Base-by-base conservation (phyloP, 1,140 invertebrate species). In the Hyphantria cunea region DNA sequence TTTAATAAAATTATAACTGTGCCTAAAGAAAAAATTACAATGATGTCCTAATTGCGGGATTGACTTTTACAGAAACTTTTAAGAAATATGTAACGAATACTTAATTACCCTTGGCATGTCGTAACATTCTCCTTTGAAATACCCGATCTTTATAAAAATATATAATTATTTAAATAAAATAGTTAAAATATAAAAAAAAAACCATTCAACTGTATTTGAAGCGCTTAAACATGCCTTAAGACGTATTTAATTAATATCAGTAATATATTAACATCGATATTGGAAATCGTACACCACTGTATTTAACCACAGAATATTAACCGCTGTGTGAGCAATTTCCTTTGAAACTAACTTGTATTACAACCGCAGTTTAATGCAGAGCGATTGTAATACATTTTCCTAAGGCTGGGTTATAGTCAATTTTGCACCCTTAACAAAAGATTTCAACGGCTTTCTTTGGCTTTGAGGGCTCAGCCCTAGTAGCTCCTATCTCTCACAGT, bases 371-470 rank as follows among this genome's bases (percentile, higher is more conserved):
- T 52, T 13, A 42, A 42, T 14, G n/a, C 39, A n/a, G 0, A 42
- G 13, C n/a, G 39, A 6, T 31, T 41, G 42, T 13, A 10, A 54
- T 54, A 42, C 9, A 37, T 52, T 52, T 42, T 53, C 37, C 39
- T 13, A 8, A 12, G 39, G 15, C 7, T 31, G 39, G 51, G 51
- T 54, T 54, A 54, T 41, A 42, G 37, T 39, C 39, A 54, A 54
- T 17, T 54, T 54, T 44, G 5, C 39, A 31, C 15, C 51, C 51
- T 11, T 37, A 42, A n/a, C 11, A 7, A 11, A 44, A 54, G 51
- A 54, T 54, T 54, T 54, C 37, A 42, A 52, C 12, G 51, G 25
- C 51, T 42, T 31, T 42, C 17, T 54, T n/a, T 52, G 50, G 34
- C 37, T 52, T 41, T 54, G 37, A 2, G 11, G 37, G 51, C 13